Evolutionary conservation across 1,140 invertebrate species (phyloP), one percentile per base, ranked within the genome.

Genomic region (Pseudobourletiella spinata): DNA sequence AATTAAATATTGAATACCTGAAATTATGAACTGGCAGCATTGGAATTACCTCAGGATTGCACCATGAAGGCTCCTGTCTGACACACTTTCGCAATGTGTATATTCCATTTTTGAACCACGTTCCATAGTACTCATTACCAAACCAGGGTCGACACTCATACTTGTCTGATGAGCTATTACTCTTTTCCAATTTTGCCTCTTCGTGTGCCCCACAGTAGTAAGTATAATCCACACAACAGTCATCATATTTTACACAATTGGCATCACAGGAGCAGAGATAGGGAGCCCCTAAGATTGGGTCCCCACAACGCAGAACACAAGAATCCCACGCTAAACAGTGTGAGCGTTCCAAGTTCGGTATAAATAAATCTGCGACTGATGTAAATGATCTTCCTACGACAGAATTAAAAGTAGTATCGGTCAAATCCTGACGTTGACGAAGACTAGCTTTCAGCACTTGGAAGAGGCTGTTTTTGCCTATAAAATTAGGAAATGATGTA

Each of bases 121-220:
- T 48, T 4, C 44, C 44, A 18, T 48, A 48, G 20, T 6, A 39
- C n/a, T 39, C n/a, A 39, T 39, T 39, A 8, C 32, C 32, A 20
- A 25, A 48, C 46, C 24, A 20, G 6, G 6, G 6, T 20, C 24
- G 24, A 25, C 16, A 48, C 22, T 48, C 16, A 20, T 54, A 6
- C 50, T 54, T 15, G 25, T 15, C 14, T 48, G 8, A 22, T 11
- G 8, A 48, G 6, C 6, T 48, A 20, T 8, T 48, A 22, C 46
- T 11, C n/a, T 39, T 11, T 11, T 11, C 11, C 35, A 39, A 39
- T 39, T n/a, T 11, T 48, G 20, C 11, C 22, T 22, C 44, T 11
- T 48, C 25, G 26, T 54, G 20, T 54, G 25, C 20, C 30, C 50
- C 50, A 28, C 50, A 54, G 50, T 54, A 54, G 20, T 54, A 30